Evolutionary conservation across 2,888 invertebrate species (phyloP).

Genomic region (Malthinus seriepunctatus): DNA sequence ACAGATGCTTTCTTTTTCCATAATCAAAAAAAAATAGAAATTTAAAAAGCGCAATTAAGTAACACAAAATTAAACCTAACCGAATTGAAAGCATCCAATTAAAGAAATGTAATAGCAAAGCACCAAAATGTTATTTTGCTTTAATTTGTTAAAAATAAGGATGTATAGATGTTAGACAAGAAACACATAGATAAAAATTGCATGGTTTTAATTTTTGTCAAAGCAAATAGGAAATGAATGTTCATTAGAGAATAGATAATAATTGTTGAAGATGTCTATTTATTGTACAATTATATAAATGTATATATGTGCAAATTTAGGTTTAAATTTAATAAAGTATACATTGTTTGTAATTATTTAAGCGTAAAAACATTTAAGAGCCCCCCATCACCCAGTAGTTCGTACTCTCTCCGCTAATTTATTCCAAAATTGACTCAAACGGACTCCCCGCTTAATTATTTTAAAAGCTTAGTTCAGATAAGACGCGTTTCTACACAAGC

Average conservation of each 20-base stretch:
- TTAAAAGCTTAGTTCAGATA: too few relatives aligned
- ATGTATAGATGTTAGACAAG: not conserved
- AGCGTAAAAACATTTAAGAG: too few relatives aligned
- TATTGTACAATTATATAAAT: conserved; percentile 14
- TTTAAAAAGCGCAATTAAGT: not conserved
- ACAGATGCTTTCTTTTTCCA: not conserved
- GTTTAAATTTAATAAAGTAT: conserved; percentile 19
- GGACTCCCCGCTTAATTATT: too few relatives aligned
- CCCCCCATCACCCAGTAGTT: too few relatives aligned
- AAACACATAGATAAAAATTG: too few relatives aligned
- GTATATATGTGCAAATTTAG: conserved; percentile 23
- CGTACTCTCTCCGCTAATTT: too few relatives aligned
- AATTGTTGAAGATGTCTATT: conserved; percentile 1
- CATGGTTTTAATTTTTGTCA: not conserved
- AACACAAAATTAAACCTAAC: not conserved
- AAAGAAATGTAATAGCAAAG: not conserved
- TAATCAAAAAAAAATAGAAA: not conserved
- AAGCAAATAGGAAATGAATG: not conserved
- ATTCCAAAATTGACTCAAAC: too few relatives aligned
- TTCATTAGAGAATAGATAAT: not conserved
- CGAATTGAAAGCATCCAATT: not conserved
- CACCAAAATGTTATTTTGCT: conserved; percentile 5
- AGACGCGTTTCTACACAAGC: too few relatives aligned
- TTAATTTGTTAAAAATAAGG: not conserved
- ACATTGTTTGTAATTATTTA: not conserved